Conservation (phyloP, 2,113 vertebrate genomes). For the Lepisosteus oculatus region DNA sequence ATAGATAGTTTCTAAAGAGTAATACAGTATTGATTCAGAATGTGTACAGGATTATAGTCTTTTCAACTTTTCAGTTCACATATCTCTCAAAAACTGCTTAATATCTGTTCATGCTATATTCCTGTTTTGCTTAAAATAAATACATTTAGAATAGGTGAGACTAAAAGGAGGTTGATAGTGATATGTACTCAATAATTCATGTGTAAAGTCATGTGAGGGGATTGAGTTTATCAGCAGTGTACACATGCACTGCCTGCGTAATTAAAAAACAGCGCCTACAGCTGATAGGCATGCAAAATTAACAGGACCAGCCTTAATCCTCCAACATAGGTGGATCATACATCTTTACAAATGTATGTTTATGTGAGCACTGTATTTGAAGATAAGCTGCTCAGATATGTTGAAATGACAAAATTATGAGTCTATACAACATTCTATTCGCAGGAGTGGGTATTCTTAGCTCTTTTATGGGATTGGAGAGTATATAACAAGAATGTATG, state of each 20-base stretch:
- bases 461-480: too few species aligned
- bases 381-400: background rate
- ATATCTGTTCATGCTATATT: too few species aligned
- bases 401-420: background rate
- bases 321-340: background rate
- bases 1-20: too few species aligned
- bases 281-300: constrained; percentile 22
- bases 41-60: too few species aligned
- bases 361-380: background rate
- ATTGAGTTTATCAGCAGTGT: constrained; percentile 47
- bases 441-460: too few species aligned
- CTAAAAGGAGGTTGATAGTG: too few species aligned
- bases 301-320: background rate
- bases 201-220: constrained; percentile 36
- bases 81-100: too few species aligned
- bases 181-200: constrained; percentile 23
- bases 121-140: too few species aligned
- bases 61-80: too few species aligned
- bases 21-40: too few species aligned
- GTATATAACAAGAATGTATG: too few species aligned
- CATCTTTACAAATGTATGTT: background rate
- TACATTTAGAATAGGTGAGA: background rate
- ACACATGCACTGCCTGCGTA: constrained; percentile 34
- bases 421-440: too few species aligned
- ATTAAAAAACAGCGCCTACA: constrained; percentile 28